A percentile compares a stretch with the other conserved stretches of the same genome.
phyloP scores from a whole-genome alignment of 2,888 invertebrate genomes.

The Megastigmus dorsalis region DNA sequence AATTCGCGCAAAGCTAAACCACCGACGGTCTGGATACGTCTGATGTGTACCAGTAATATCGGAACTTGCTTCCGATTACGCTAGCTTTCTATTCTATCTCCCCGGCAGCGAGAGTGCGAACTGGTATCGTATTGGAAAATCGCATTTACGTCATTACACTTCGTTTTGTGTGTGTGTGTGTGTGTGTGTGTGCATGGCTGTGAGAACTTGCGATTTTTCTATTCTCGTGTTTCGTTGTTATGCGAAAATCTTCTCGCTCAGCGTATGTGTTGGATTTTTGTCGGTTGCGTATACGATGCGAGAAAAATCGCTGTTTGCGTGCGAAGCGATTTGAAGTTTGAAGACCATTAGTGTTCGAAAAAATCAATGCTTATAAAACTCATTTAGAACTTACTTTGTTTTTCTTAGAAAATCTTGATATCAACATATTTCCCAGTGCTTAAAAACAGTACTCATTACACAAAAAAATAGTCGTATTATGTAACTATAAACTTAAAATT shows the following conservation, averaged over 20 bases:
- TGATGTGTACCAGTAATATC: conserved; percentile 41
- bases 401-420: too few relatives aligned
- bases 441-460: too few relatives aligned
- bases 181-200: neutral
- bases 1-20: conserved; percentile 22
- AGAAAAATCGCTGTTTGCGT: conserved; percentile 3
- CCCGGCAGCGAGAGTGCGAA: neutral
- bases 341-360: too few relatives aligned
- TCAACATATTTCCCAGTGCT: too few relatives aligned
- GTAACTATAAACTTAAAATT: too few relatives aligned
- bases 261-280: neutral
- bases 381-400: too few relatives aligned
- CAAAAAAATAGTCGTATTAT: too few relatives aligned
- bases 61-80: conserved; percentile 40
- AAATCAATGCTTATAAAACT: too few relatives aligned
- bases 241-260: neutral
- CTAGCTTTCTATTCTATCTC: neutral
- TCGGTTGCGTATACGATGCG: neutral
- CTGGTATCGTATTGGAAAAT: conserved; percentile 6
- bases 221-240: neutral
- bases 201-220: neutral
- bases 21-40: conserved; percentile 1
- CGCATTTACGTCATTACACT: conserved; percentile 12
- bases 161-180: too few relatives aligned
- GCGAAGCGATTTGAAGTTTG: too few relatives aligned